Evolutionary conservation across 2,797 vertebrate genomes (phyloP).

Genomic region (Ceryle rudis): DNA sequence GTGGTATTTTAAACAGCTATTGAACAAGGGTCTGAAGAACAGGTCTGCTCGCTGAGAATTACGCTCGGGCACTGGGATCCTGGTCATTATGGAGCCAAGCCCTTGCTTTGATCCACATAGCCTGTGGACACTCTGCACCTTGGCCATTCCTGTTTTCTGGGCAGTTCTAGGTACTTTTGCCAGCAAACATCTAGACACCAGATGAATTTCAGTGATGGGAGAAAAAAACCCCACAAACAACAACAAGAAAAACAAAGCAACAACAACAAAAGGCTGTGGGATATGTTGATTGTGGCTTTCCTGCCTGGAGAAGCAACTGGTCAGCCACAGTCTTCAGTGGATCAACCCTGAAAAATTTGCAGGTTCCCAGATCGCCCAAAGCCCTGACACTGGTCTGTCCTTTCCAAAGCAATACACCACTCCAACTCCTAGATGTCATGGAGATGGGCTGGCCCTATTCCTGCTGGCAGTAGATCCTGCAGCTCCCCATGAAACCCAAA

Average conservation of each 20-base stretch:
- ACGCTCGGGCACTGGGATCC: neutral
- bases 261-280: neutral
- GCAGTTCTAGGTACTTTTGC: neutral
- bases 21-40: neutral
- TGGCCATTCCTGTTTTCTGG: neutral
- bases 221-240: accelerated
- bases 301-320: neutral
- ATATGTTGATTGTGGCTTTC: neutral
- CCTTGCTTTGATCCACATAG: neutral
- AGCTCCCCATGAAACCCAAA: neutral
- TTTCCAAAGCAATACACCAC: neutral
- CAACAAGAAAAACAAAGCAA: neutral
- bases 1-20: neutral
- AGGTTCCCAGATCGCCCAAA: neutral
- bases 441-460: neutral
- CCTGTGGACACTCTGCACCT: too few species aligned
- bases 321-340: neutral
- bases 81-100: neutral
- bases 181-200: neutral
- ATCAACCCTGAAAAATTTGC: neutral
- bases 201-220: neutral
- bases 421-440: neutral
- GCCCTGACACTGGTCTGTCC: neutral
- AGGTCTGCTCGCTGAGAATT: neutral
- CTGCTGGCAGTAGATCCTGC: neutral